phyloP scores from a whole-genome alignment of 2,113 vertebrate species.

The Pteruthius melanotis region DNA sequence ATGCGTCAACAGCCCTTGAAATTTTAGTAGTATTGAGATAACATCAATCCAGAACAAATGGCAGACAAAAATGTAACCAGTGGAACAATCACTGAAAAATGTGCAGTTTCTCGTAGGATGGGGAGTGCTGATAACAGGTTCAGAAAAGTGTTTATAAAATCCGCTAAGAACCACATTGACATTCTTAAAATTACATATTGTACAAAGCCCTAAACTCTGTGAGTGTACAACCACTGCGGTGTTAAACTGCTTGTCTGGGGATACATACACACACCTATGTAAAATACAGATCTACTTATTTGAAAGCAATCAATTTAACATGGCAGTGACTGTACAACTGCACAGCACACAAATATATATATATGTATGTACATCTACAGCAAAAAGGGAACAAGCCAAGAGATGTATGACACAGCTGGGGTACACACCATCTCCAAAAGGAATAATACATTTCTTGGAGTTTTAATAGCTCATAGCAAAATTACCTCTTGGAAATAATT shows the following conservation, averaged over 20 bases:
- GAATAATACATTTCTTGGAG: slow-evolving; percentile 12
- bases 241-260: not conserved
- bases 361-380: slow-evolving; percentile 41
- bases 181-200: slow-evolving; percentile 50
- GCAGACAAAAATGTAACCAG: slow-evolving; percentile 34
- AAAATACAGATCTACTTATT: not conserved
- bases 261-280: not conserved
- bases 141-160: slow-evolving; percentile 57
- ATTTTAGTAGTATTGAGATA: slow-evolving; percentile 45
- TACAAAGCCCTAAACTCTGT: slow-evolving; percentile 45
- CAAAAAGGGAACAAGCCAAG: slow-evolving; percentile 40
- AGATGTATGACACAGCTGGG: slow-evolving; percentile 28
- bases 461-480: slow-evolving; percentile 39
- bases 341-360: not conserved
- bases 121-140: slow-evolving; percentile 34
- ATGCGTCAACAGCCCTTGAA: slow-evolving; percentile 59
- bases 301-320: not conserved
- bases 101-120: slow-evolving; percentile 37
- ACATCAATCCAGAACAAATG: slow-evolving; percentile 46
- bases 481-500: slow-evolving; percentile 47
- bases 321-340: not conserved
- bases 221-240: not conserved
- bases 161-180: slow-evolving; percentile 7
- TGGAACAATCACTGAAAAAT: slow-evolving; percentile 45
- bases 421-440: slow-evolving; percentile 25